Conservation (phyloP, 1,140 invertebrate species). For the Uloborus diversus region DNA sequence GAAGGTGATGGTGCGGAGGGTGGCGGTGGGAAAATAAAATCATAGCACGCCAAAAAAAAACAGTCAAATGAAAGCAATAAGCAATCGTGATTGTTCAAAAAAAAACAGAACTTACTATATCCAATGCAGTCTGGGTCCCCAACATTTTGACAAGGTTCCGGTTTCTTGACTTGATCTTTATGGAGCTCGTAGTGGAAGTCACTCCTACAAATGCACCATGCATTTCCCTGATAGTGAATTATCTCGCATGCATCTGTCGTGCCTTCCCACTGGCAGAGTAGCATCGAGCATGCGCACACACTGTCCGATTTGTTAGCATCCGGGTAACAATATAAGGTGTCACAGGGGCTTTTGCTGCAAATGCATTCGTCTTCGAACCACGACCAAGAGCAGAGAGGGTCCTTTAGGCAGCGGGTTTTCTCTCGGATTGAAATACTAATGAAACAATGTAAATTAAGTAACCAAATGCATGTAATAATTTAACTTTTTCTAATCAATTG, state of each 20-base stretch:
- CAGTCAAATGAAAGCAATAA: too few species aligned
- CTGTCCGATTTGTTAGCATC: slow-evolving; percentile 30
- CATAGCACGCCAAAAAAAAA: too few species aligned
- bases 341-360: slow-evolving; percentile 12
- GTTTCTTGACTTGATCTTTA: too few species aligned
- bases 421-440: neutral
- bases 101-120: too few species aligned
- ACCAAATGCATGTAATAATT: too few species aligned
- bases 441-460: too few species aligned
- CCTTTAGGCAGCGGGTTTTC: slow-evolving; percentile 11
- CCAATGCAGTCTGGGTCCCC: neutral
- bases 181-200: too few species aligned
- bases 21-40: too few species aligned
- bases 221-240: neutral
- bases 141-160: neutral
- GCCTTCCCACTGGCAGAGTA: slow-evolving; percentile 36
- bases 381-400: slow-evolving; percentile 33
- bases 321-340: slow-evolving; percentile 30
- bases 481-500: too few species aligned
- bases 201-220: neutral
- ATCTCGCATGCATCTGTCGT: neutral
- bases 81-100: too few species aligned
- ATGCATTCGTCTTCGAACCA: slow-evolving; percentile 32
- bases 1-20: too few species aligned
- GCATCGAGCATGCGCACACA: slow-evolving; percentile 29